Percentiles rank a stretch among this genome's conserved stretches.
Conservation (phyloP, 2,797 vertebrate species). For the Enteromius viviparus region DNA sequence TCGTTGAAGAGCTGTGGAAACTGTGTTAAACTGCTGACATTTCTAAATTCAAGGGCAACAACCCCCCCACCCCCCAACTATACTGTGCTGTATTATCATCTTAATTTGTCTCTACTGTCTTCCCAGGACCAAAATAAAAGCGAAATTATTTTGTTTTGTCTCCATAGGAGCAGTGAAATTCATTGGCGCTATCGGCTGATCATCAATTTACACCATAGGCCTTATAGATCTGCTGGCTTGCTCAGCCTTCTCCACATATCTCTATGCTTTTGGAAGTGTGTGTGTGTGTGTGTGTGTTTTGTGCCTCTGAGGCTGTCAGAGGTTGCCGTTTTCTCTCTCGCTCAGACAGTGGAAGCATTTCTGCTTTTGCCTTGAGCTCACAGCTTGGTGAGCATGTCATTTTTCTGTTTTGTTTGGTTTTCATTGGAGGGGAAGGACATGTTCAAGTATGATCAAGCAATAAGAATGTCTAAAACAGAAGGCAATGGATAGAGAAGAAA, state of each 20-base stretch:
- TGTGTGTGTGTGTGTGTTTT: background rate
- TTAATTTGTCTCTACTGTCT: constrained; percentile 12
- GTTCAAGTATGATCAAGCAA: constrained; percentile 37
- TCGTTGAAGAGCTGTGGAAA: background rate
- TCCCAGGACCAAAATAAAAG: constrained; percentile 26
- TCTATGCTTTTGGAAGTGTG: constrained; percentile 49
- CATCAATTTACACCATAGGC: constrained; percentile 44
- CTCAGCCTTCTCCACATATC: constrained; percentile 3
- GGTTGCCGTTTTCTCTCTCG: constrained; percentile 51
- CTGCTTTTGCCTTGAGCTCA: constrained; percentile 52
- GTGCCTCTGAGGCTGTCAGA: constrained; percentile 45
- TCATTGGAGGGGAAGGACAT: constrained; percentile 45
- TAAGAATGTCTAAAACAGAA: constrained; percentile 43
- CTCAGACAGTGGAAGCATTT: constrained; percentile 57
- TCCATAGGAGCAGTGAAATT: constrained; percentile 40
- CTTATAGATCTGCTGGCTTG: constrained; percentile 48
- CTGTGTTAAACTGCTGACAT: background rate
- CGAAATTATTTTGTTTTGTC: constrained; percentile 38
- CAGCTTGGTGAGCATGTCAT: constrained; percentile 53
- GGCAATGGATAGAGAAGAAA: background rate
- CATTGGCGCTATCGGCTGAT: constrained; percentile 44
- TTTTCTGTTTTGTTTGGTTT: constrained; percentile 53
- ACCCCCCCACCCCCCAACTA: background rate
- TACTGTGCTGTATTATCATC: constrained; percentile 14
- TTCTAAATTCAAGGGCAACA: background rate